These are phyloP conservation scores for Lateolabrax maculatus DNA, from an alignment of 2,797 vertebrate species.

Conservation along the genomic window DNA sequence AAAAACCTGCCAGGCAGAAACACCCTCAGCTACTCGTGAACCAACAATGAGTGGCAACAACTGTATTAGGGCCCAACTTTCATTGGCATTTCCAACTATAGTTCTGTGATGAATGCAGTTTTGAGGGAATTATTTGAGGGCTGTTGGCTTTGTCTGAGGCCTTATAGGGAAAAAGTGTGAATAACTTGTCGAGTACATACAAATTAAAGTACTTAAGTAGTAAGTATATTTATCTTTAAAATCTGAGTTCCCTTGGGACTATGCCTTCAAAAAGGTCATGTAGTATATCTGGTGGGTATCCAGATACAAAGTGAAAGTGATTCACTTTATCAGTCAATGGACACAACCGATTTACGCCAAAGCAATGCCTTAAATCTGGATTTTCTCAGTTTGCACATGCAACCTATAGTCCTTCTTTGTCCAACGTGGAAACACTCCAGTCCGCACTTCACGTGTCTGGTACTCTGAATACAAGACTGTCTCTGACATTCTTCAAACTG, in stretches of 20 bases:
- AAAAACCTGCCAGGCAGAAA: conserved; percentile 55
- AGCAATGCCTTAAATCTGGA: conserved; percentile 39
- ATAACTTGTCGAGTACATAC: conserved; percentile 32
- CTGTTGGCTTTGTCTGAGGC: conserved; percentile 50
- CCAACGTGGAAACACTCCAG: conserved; percentile 30
- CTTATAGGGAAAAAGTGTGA: conserved; percentile 44
- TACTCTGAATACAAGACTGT: conserved; percentile 36
- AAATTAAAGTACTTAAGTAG: conserved; percentile 64
- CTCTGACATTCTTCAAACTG: conserved; percentile 54
- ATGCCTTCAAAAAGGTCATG: conserved; percentile 58
- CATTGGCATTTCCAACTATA: conserved; percentile 38
- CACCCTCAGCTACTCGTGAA: conserved; percentile 32
- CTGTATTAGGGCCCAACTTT: conserved; percentile 48
- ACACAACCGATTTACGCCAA: conserved; percentile 41
- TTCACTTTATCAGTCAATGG: conserved; percentile 46
- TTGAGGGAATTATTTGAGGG: conserved; percentile 36
- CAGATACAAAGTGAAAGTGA: conserved; percentile 53
- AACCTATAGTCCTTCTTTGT: conserved; percentile 38
- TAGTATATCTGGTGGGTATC: conserved; percentile 42
- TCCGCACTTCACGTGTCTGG: conserved; percentile 34
- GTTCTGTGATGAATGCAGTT: conserved; percentile 5
- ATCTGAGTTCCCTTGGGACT: conserved; percentile 33
- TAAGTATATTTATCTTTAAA: conserved; percentile 56
- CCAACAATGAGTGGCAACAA: conserved; percentile 53
- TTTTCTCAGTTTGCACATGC: conserved; percentile 55